A percentile compares a stretch with the other conserved stretches of the same genome.
phyloP scores from a whole-genome alignment of 2,797 vertebrate genomes.

The Strix occidentalis region DNA sequence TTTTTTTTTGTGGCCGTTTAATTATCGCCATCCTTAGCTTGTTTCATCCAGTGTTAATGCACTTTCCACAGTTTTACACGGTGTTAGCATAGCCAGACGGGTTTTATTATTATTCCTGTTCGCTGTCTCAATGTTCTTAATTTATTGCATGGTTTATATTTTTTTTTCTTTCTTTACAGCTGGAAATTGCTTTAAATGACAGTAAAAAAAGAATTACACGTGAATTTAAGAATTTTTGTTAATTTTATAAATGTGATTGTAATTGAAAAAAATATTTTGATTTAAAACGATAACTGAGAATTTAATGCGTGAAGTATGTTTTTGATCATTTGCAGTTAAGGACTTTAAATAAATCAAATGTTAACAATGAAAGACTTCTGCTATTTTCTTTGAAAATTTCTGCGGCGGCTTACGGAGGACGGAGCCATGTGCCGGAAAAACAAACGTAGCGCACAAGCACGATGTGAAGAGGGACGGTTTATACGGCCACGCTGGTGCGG shows the following conservation, averaged over 20 bases:
- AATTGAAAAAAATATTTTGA: conserved; percentile 83
- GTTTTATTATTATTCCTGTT: conserved; percentile 78
- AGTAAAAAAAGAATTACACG: conserved; percentile 72
- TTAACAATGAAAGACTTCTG: conserved; percentile 67
- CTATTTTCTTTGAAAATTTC: conserved; percentile 49
- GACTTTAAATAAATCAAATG: conserved; percentile 82
- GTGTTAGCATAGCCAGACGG: conserved; percentile 78
- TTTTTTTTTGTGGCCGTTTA: conserved; percentile 65
- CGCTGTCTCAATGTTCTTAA: conserved; percentile 85
- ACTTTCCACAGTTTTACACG: conserved; percentile 79
- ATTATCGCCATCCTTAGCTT: conserved; percentile 71
- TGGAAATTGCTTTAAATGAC: conserved; percentile 80
- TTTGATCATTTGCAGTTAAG: conserved; percentile 79
- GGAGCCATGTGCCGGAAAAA: not conserved
- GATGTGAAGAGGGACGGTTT: not conserved
- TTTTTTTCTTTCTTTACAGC: conserved; percentile 77
- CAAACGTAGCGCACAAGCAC: not conserved
- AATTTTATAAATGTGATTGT: conserved; percentile 86
- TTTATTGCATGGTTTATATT: conserved; percentile 90
- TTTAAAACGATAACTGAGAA: conserved; percentile 78
- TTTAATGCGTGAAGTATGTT: conserved; percentile 78
- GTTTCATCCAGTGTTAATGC: conserved; percentile 82
- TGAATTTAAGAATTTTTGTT: conserved; percentile 77
- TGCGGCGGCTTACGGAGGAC: not conserved
- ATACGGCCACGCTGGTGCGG: not conserved